These are phyloP conservation scores for Aurelia sp. DNA, from an alignment of 30 jellyfish, hydroid and myxozoan genomes.

Conservation along the genomic window DNA sequence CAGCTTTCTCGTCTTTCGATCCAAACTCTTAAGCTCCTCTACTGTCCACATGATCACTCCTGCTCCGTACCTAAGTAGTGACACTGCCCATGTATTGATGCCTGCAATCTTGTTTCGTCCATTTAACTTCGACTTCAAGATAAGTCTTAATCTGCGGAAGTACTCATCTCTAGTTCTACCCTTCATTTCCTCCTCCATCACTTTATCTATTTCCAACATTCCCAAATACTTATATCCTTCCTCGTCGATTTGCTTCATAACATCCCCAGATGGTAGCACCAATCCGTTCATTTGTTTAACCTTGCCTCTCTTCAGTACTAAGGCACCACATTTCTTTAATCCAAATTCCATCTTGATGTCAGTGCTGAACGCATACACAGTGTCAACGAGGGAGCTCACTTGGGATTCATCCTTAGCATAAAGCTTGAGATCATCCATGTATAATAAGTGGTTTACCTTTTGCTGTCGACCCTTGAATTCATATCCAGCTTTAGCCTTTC, in stretches of 20 bases:
- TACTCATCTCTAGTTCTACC: background rate
- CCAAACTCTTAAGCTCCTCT: background rate
- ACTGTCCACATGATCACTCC: constrained; percentile 4
- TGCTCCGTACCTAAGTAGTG: background rate
- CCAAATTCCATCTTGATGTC: constrained; percentile 44
- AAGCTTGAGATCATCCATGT: too few relatives aligned
- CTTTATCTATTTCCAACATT: constrained; percentile 7
- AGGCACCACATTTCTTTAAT: background rate
- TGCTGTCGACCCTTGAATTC: too few relatives aligned
- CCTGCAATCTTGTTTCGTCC: constrained; percentile 5
- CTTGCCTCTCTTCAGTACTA: constrained; percentile 38
- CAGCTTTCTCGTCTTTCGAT: background rate
- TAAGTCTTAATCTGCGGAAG: background rate
- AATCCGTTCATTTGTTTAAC: constrained; percentile 5
- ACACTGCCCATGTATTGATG: too few relatives aligned
- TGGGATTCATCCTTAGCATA: too few relatives aligned
- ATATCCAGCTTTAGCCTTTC: too few relatives aligned
- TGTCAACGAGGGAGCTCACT: background rate
- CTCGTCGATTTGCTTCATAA: constrained; percentile 18
- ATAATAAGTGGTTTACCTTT: too few relatives aligned
- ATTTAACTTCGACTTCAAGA: constrained; percentile 9
- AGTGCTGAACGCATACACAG: constrained; percentile 1
- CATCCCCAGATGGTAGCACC: constrained; percentile 10
- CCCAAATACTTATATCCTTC: constrained; percentile 33
- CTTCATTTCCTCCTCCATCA: background rate